Base-by-base conservation (phyloP, 1,140 invertebrate species). In the Ruditapes philippinarum region DNA sequence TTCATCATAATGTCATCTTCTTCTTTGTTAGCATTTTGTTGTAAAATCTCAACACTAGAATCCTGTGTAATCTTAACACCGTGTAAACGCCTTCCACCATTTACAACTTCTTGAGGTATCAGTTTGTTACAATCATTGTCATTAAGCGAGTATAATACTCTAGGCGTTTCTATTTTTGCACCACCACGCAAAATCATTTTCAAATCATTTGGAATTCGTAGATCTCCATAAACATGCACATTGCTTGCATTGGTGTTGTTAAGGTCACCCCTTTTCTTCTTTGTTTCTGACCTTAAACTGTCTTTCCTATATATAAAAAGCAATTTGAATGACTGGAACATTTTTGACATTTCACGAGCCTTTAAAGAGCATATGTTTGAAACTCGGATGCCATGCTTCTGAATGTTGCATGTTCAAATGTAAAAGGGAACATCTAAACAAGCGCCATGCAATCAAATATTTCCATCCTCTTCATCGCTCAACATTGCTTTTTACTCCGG, bases 41-140 rank as follows among this genome's bases (percentile, higher is more conserved):
- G 33, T 42, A 76, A 76, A 42, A 76, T 28, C n/a, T 42, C 40
- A 28, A 42, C 73, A 76, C 45, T 40, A 76, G 73, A 25, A 45
- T 49, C 38, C 5, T 12, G 73, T 33, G 7, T 68, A 31, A 33
- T 31, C 12, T 33, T 19, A 68, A 68, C 11, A 36, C 28, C 28
- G n/a, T 68, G 14, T 9, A 14, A 68, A 11, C 14, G 14, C 3
- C 14, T 33, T 73, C 45, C 14, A 5, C 11, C 36, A 7, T 17
- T 9, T 4, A 42, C 14, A 42, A 28, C 3, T 45, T 4, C 73
- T 42, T 76, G 42, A 28, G 45, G 38, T n/a, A 76, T 17, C 7
- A 73, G 4, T 33, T 33, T 28, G 4, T 19, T 33, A 40, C 45
- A 22, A 42, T 36, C 73, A 11, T 76, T 42, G 40, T 17, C 9